Evolutionary conservation across 2,113 vertebrate genomes (phyloP).

Genomic region (Pteronura brasiliensis): DNA sequence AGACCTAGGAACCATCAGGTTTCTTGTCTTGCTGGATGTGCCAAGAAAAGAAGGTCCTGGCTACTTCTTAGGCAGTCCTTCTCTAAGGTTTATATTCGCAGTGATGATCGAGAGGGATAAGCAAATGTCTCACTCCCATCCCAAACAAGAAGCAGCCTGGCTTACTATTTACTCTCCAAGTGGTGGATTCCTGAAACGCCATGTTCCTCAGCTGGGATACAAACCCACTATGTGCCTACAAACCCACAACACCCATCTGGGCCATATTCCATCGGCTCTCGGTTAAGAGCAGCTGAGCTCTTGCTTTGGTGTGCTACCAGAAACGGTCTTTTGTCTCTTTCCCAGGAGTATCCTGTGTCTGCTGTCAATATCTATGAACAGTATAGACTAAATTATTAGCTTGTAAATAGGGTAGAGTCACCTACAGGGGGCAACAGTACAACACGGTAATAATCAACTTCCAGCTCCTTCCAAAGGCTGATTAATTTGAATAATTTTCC

Average conservation of each 20-base stretch:
- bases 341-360: not conserved
- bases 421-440: not conserved
- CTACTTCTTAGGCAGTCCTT: not conserved
- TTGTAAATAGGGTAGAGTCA: not conserved
- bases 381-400: not conserved
- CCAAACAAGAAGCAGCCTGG: not conserved
- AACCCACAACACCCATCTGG: not conserved
- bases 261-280: too few species aligned
- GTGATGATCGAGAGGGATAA: not conserved
- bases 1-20: not conserved
- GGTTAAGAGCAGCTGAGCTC: not conserved
- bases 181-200: not conserved
- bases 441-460: not conserved
- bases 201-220: not conserved
- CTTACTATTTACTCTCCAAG: not conserved
- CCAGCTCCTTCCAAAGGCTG: not conserved
- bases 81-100: not conserved
- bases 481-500: not conserved
- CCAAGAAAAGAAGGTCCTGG: not conserved
- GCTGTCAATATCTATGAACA: not conserved
- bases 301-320: not conserved
- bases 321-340: not conserved
- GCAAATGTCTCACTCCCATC: not conserved
- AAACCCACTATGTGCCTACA: not conserved
- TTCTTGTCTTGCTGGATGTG: not conserved